A percentile compares a stretch with the other conserved stretches of the same genome.
Conservation (phyloP, 1,140 invertebrate genomes). For the Drosophila ironensis region DNA sequence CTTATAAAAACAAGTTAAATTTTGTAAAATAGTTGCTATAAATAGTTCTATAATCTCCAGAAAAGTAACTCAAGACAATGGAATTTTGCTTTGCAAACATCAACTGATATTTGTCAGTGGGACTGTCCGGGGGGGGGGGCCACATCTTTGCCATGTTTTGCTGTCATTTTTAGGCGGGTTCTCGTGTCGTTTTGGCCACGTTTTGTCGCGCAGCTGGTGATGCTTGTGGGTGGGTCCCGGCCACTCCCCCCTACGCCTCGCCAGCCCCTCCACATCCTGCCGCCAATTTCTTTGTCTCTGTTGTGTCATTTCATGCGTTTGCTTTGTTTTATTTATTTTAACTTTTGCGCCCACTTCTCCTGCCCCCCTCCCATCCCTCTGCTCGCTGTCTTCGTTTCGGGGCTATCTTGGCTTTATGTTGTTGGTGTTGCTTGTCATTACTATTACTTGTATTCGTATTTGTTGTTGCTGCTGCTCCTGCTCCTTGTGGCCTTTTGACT, state of each 20-base stretch:
- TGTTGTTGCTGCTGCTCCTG: constrained; percentile 22
- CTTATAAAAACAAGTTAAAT: no score
- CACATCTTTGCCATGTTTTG: constrained; percentile 39
- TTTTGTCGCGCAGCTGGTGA: constrained; percentile 17
- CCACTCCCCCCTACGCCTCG: background rate
- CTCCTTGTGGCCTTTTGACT: constrained; percentile 67
- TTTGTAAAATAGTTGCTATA: no score
- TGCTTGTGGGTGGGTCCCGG: background rate
- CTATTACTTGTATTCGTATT: constrained; percentile 46
- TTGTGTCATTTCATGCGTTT: constrained; percentile 68
- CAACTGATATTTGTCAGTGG: background rate
- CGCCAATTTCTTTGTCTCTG: constrained; percentile 27
- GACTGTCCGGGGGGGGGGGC: background rate
- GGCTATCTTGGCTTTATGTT: background rate
- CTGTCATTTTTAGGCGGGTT: constrained; percentile 49
- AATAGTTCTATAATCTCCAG: no score
- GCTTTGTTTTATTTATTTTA: constrained; percentile 74
- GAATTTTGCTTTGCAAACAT: background rate
- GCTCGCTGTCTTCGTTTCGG: background rate
- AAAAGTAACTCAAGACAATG: no score
- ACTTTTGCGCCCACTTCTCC: constrained; percentile 57
- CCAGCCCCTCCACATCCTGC: background rate
- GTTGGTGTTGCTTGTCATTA: constrained; percentile 50
- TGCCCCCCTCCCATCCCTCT: background rate
- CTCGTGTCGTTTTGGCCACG: constrained; percentile 51